phyloP scores from a whole-genome alignment of 2,797 vertebrate species.

The Xenopus petersii region DNA sequence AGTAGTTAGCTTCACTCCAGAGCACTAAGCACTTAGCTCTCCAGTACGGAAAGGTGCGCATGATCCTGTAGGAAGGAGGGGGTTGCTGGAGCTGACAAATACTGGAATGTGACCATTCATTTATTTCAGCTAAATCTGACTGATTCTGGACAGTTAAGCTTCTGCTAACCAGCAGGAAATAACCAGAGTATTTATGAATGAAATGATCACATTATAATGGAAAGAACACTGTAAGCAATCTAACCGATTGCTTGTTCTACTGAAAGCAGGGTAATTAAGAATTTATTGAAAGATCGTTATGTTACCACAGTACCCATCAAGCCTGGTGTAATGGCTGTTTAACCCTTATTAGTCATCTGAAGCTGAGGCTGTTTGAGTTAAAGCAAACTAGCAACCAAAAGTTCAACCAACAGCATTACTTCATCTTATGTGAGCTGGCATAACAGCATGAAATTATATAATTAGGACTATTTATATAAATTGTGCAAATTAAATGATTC shows the following conservation, averaged over 20 bases:
- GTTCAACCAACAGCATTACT: neutral
- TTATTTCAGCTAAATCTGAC: too few species aligned
- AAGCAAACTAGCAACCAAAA: neutral
- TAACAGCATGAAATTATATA: neutral
- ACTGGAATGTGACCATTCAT: too few species aligned
- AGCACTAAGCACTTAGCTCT: too few species aligned
- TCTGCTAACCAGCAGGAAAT: neutral
- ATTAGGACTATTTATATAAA: neutral
- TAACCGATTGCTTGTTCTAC: constrained; percentile 3
- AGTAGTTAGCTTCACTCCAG: too few species aligned
- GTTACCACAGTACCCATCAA: too few species aligned
- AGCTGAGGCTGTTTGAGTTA: neutral
- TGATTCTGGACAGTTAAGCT: too few species aligned
- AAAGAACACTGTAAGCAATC: constrained; percentile 16
- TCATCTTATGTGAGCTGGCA: neutral
- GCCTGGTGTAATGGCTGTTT: neutral
- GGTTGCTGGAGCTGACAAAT: too few species aligned
- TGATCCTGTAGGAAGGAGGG: too few species aligned
- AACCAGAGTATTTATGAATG: constrained; percentile 13
- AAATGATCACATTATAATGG: constrained; percentile 19
- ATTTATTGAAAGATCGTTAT: constrained; percentile 1
- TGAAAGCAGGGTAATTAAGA: neutral
- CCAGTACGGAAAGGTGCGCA: too few species aligned
- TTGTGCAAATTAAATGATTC: neutral
- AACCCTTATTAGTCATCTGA: neutral